phyloP scores from a whole-genome alignment of 2,888 invertebrate genomes.

The Venustoraphidia nigricollis region DNA sequence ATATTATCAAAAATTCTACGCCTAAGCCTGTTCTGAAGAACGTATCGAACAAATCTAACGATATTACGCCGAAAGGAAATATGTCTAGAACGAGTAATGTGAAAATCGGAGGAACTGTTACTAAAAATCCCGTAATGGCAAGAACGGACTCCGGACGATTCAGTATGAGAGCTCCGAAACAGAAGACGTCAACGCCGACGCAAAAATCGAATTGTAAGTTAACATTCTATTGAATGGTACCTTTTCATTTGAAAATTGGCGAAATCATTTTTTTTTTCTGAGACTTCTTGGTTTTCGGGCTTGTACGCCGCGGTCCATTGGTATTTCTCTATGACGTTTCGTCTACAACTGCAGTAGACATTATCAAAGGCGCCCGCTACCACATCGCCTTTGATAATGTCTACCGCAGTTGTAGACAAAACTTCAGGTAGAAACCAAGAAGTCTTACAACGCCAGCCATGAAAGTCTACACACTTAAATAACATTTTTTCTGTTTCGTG shows the following conservation, averaged over 20 bases:
- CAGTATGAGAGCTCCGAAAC: constrained; percentile 39
- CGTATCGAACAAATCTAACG: constrained; percentile 3
- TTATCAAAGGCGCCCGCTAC: too few species aligned
- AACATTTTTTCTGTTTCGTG: constrained; percentile 13
- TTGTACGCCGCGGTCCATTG: too few species aligned
- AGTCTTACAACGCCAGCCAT: too few species aligned
- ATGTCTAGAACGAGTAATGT: constrained; percentile 32
- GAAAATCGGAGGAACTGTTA: constrained; percentile 17
- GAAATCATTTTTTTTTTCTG: too few species aligned
- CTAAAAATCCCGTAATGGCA: constrained; percentile 28
- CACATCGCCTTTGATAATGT: too few species aligned
- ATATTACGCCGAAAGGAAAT: constrained; percentile 12
- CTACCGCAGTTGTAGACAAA: too few species aligned
- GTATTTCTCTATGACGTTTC: too few species aligned
- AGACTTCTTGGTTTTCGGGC: too few species aligned
- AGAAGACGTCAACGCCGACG: constrained; percentile 25
- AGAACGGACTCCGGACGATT: constrained; percentile 46
- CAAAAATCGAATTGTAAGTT: constrained; percentile 30
- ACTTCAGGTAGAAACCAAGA: too few species aligned
- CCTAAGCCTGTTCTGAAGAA: constrained; percentile 12
- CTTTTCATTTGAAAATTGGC: constrained; percentile 30
- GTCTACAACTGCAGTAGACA: too few species aligned
- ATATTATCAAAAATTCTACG: constrained; percentile 17
- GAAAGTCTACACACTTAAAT: too few species aligned
- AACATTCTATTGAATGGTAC: constrained; percentile 23